phyloP scores from a whole-genome alignment of 2,888 invertebrate genomes.

The Drosophila emarginata region DNA sequence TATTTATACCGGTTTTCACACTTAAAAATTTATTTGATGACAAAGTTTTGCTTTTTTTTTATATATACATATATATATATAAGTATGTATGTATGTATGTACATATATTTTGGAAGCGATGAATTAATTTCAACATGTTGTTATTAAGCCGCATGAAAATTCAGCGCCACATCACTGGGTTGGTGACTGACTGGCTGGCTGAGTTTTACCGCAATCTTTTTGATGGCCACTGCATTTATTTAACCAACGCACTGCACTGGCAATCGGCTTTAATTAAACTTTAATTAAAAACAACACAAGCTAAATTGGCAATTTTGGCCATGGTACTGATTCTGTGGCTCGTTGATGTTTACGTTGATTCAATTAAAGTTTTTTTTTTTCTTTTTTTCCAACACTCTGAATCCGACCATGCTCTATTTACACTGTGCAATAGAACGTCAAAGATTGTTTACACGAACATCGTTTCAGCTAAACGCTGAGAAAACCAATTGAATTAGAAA shows the following conservation, averaged over 20 bases:
- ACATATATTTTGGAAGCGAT: constrained; percentile 21
- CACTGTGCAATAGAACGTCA: constrained; percentile 17
- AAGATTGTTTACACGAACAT: not conserved
- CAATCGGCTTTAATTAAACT: constrained; percentile 65
- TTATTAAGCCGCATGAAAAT: constrained; percentile 37
- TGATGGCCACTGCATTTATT: constrained; percentile 33
- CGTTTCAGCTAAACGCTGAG: not conserved
- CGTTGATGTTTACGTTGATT: constrained; percentile 52
- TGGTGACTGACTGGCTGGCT: constrained; percentile 19
- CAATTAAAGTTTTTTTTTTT: constrained; percentile 56
- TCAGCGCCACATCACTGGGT: constrained; percentile 1
- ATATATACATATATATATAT: constrained; percentile 6
- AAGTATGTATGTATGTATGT: too few species aligned
- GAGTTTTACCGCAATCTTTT: constrained; percentile 7
- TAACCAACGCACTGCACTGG: constrained; percentile 17
- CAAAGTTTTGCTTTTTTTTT: not conserved
- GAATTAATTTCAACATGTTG: constrained; percentile 47
- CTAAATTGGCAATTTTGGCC: constrained; percentile 56
- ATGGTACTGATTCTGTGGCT: constrained; percentile 21
- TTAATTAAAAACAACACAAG: constrained; percentile 67
- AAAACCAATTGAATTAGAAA: constrained; percentile 4
- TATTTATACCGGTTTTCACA: constrained; percentile 32
- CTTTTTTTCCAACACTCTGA: constrained; percentile 43
- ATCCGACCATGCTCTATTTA: constrained; percentile 17
- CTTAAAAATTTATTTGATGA: constrained; percentile 12